phyloP scores from a whole-genome alignment of 2,113 vertebrate genomes.

The Megaleporinus macrocephalus region DNA sequence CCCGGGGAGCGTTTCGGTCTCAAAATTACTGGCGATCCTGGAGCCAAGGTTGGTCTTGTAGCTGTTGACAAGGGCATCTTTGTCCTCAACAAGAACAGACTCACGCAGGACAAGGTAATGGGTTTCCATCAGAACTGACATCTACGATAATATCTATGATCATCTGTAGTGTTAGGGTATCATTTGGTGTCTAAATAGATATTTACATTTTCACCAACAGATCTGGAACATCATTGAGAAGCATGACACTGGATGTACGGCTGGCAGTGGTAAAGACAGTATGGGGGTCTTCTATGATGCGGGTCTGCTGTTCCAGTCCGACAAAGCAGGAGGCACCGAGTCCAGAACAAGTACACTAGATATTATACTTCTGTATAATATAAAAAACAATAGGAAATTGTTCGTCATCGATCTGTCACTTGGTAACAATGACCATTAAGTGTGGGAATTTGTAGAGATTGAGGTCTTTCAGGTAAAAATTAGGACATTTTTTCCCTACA shows the following conservation, averaged over 20 bases:
- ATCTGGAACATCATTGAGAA: constrained; percentile 73
- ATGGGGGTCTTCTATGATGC: constrained; percentile 74
- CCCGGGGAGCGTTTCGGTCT: constrained; percentile 49
- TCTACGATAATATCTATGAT: no score
- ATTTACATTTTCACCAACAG: constrained; percentile 48
- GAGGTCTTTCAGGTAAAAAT: background rate
- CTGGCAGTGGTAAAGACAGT: constrained; percentile 67
- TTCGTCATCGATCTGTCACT: no score
- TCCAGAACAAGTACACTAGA: constrained; percentile 60
- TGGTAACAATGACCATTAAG: no score
- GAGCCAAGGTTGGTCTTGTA: constrained; percentile 69
- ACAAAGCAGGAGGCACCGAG: constrained; percentile 53
- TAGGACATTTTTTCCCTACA: constrained; percentile 20
- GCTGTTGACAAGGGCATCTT: constrained; percentile 74
- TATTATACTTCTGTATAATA: background rate
- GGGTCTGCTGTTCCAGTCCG: constrained; percentile 68
- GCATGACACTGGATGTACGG: constrained; percentile 71
- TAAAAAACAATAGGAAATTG: background rate
- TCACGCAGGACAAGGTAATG: constrained; percentile 72
- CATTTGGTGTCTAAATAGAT: background rate
- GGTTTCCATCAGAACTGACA: background rate
- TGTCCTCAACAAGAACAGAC: constrained; percentile 68
- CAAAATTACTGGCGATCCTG: constrained; percentile 70
- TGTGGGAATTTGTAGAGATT: background rate
- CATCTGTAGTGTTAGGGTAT: no score